These are phyloP conservation scores for Enteromius anoplus DNA, from an alignment of 2,797 vertebrate species.

Conservation along the genomic window DNA sequence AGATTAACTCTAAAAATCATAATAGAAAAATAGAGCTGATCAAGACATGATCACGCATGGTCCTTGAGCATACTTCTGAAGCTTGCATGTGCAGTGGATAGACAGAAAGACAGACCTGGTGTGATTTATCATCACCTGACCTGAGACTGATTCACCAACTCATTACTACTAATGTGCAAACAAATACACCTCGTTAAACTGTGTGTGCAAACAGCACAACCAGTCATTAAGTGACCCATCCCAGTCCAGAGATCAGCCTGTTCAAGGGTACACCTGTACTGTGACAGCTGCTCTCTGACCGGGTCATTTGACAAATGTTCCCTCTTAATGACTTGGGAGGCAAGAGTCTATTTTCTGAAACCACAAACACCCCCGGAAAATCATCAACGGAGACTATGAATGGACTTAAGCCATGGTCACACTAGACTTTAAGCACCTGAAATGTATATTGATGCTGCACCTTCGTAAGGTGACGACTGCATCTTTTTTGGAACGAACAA, in stretches of 20 bases:
- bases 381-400: background rate
- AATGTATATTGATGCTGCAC: background rate
- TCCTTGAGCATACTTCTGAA: background rate
- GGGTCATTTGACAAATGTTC: constrained; percentile 14
- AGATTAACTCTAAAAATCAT: background rate
- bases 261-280: background rate
- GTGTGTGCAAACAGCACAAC: constrained; percentile 1
- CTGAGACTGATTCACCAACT: background rate
- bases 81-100: background rate
- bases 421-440: background rate
- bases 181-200: constrained; percentile 16
- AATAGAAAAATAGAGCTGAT: background rate
- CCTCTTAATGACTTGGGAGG: constrained; percentile 9
- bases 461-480: background rate
- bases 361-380: background rate
- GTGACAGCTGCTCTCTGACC: background rate
- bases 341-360: background rate
- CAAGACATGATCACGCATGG: background rate
- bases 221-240: background rate
- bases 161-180: constrained; percentile 24
- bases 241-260: constrained; percentile 14
- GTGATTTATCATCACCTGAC: background rate
- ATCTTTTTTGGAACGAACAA: background rate
- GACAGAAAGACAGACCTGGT: background rate
- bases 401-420: background rate